Evolutionary conservation across 92 coral and sea anemone genomes (phyloP).

Genomic region (Isaurus tuberculatus): DNA sequence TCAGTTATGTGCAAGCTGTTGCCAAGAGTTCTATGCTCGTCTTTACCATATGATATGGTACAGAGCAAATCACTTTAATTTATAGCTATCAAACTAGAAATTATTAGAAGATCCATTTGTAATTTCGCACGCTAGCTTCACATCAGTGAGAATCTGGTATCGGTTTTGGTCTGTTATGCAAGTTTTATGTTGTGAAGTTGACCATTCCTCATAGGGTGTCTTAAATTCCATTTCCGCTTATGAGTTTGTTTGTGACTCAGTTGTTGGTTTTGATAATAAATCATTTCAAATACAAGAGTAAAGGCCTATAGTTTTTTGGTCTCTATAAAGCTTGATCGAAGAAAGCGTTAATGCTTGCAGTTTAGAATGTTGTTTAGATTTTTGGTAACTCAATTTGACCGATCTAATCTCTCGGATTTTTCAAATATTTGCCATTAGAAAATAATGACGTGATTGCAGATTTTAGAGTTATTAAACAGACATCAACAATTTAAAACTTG

Average conservation of each 20-base stretch:
- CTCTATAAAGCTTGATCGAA: not conserved
- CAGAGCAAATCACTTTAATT: not conserved
- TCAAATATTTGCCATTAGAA: slow-evolving; percentile 24
- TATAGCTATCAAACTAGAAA: not conserved
- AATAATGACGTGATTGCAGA: not conserved
- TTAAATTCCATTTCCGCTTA: not conserved
- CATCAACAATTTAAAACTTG: no score
- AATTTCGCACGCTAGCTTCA: no score
- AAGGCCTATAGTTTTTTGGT: not conserved
- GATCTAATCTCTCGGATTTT: slow-evolving; percentile 18
- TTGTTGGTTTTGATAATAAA: not conserved
- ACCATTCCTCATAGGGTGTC: not conserved
- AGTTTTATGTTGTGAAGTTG: not conserved
- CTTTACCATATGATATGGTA: not conserved
- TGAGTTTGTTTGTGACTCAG: not conserved
- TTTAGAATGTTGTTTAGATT: not conserved
- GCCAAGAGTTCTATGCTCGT: not conserved
- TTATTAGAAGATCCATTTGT: not conserved
- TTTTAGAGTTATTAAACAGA: not conserved
- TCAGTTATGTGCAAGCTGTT: not conserved
- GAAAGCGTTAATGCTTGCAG: not conserved
- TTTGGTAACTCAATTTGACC: not conserved
- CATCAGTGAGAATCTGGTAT: not conserved
- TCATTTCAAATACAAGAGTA: not conserved
- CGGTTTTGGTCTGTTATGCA: not conserved